phyloP scores from a whole-genome alignment of 2,113 vertebrate species.

The Canis aureus region DNA sequence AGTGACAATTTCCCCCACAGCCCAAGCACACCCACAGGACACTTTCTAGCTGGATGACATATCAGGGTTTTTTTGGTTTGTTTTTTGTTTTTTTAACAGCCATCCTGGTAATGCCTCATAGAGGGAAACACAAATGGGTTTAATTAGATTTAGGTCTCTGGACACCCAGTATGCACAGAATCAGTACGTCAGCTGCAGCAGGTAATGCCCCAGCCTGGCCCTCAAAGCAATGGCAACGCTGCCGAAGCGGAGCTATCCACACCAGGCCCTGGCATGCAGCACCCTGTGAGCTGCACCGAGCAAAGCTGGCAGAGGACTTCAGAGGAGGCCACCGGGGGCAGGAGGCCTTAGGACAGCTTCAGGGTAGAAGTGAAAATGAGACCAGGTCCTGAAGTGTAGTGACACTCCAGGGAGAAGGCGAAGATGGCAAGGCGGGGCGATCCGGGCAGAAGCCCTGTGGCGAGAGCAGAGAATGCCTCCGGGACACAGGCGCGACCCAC shows the following conservation, averaged over 20 bases:
- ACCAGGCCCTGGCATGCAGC: background rate
- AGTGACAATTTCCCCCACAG: background rate
- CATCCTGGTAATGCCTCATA: background rate
- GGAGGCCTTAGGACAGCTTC: background rate
- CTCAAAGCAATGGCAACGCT: background rate
- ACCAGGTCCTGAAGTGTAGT: background rate
- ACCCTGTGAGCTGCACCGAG: background rate
- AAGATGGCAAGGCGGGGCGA: background rate
- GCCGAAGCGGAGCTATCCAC: background rate
- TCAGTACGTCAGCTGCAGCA: background rate
- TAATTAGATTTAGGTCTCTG: background rate
- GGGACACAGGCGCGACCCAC: background rate
- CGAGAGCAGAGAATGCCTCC: background rate
- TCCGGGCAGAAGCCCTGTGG: background rate
- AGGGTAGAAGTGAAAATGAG: background rate
- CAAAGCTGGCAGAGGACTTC: background rate
- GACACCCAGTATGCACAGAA: background rate
- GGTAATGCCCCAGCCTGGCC: too few relatives aligned
- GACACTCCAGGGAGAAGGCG: background rate
- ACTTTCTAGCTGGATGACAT: background rate
- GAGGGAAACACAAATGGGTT: background rate
- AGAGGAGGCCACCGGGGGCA: background rate
- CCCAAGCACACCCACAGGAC: background rate
- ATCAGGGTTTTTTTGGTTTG: background rate
- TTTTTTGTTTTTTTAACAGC: slow-evolving; percentile 10